Percentiles rank a stretch among this genome's conserved stretches.
Evolutionary conservation across 2,797 vertebrate species (phyloP).

Genomic region (Poeciliopsis gracilis): DNA sequence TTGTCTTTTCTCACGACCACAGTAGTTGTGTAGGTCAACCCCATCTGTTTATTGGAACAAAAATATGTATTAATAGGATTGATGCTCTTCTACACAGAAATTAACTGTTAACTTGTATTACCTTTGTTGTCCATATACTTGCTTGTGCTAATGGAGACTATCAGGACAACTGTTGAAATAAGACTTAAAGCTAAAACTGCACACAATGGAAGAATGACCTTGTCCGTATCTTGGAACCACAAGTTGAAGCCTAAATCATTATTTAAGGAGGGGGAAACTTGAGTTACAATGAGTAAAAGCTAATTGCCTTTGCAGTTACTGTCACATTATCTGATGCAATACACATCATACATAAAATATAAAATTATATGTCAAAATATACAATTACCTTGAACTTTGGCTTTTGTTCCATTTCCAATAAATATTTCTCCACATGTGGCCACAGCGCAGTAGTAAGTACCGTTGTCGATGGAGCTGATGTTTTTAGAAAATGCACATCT

Average conservation of each 20-base stretch:
- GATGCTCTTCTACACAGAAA: neutral
- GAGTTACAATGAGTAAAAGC: neutral
- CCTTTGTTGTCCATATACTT: neutral
- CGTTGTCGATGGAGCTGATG: neutral
- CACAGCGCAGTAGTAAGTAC: neutral
- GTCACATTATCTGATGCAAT: neutral
- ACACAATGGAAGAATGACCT: neutral
- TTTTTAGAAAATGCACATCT: slow-evolving; percentile 12
- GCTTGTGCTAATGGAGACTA: neutral
- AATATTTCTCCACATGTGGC: slow-evolving; percentile 7
- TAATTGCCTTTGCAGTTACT: neutral
- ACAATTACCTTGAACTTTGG: neutral
- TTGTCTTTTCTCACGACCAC: neutral
- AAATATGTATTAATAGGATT: neutral
- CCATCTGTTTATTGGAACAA: neutral
- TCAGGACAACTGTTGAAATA: neutral
- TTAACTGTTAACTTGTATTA: neutral
- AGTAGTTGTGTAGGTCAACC: neutral
- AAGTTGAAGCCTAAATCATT: neutral
- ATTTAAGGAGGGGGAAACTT: neutral
- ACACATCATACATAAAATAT: neutral
- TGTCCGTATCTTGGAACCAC: neutral
- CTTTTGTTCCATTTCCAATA: neutral
- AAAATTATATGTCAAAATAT: neutral
- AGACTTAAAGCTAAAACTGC: neutral